These are phyloP conservation scores for Grapholita molesta DNA, from an alignment of 1,140 invertebrate genomes.

Conservation along the genomic window DNA sequence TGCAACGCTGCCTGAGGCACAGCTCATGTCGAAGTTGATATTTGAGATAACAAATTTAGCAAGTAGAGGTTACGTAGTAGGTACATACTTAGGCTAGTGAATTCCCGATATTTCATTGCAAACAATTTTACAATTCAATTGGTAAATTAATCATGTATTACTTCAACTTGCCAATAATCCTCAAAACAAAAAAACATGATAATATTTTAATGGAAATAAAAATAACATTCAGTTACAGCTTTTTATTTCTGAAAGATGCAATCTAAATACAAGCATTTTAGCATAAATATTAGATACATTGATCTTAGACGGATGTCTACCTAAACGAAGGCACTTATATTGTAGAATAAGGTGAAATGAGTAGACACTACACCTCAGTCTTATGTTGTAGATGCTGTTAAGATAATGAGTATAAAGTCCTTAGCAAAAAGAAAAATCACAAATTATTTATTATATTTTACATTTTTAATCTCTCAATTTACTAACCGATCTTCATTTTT, in stretches of 20 bases:
- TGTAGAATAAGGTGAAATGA: not conserved
- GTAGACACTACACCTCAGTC: not conserved
- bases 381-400: not conserved
- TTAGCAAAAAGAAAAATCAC: not conserved
- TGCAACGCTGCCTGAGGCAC: too few relatives aligned
- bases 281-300: not conserved
- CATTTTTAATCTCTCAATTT: not conserved
- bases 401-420: not conserved
- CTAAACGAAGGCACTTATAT: not conserved
- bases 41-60: too few relatives aligned
- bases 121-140: too few relatives aligned
- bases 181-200: too few relatives aligned
- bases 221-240: not conserved
- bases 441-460: not conserved
- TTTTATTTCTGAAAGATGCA: constrained; percentile 12
- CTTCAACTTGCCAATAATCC: too few relatives aligned
- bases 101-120: too few relatives aligned
- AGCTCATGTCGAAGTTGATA: too few relatives aligned
- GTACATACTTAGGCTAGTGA: too few relatives aligned
- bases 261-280: not conserved
- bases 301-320: constrained; percentile 7
- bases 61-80: too few relatives aligned
- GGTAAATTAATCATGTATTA: too few relatives aligned
- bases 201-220: constrained; percentile 13
- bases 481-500: not conserved